Percentiles rank a stretch among this genome's conserved stretches.
These are phyloP conservation scores for Chymomyza amoena DNA, from an alignment of 2,888 invertebrate species.

Conservation along the genomic window DNA sequence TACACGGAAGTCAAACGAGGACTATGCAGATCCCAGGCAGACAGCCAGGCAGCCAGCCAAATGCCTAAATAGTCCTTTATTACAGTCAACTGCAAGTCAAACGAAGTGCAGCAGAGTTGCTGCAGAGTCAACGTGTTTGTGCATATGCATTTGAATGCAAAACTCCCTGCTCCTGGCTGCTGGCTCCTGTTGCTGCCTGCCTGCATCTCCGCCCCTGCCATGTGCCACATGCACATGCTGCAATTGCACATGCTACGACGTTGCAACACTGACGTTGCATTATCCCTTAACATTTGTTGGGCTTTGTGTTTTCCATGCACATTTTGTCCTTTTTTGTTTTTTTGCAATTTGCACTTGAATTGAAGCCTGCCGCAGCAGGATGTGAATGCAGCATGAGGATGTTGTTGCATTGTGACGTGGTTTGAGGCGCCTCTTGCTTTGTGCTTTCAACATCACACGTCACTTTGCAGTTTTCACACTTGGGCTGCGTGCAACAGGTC, in stretches of 20 bases:
- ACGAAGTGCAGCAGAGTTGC: slow-evolving; percentile 56
- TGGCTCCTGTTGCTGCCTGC: background rate
- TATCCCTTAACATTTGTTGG: slow-evolving; percentile 62
- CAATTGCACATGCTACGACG: background rate
- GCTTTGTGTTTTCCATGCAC: slow-evolving; percentile 49
- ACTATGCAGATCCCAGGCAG: slow-evolving; percentile 43
- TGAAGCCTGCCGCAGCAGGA: slow-evolving; percentile 41
- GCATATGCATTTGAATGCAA: slow-evolving; percentile 50
- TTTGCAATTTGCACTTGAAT: slow-evolving; percentile 47
- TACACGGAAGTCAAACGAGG: background rate
- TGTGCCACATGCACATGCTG: background rate
- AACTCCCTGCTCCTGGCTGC: slow-evolving; percentile 3
- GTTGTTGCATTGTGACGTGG: slow-evolving; percentile 2
- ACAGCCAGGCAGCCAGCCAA: slow-evolving; percentile 29
- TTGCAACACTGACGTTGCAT: slow-evolving; percentile 47
- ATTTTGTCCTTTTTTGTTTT: background rate
- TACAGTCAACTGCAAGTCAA: slow-evolving; percentile 74
- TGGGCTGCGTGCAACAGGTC: slow-evolving; percentile 29
- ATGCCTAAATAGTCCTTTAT: slow-evolving; percentile 70
- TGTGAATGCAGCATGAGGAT: slow-evolving; percentile 32
- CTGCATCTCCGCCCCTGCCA: background rate
- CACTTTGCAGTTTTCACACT: slow-evolving; percentile 70
- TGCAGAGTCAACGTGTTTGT: slow-evolving; percentile 49
- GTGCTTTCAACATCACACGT: slow-evolving; percentile 45
- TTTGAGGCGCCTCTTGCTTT: slow-evolving; percentile 5